phyloP scores from a whole-genome alignment of 2,113 vertebrate genomes.

The Neodontobutis hainanensis region DNA sequence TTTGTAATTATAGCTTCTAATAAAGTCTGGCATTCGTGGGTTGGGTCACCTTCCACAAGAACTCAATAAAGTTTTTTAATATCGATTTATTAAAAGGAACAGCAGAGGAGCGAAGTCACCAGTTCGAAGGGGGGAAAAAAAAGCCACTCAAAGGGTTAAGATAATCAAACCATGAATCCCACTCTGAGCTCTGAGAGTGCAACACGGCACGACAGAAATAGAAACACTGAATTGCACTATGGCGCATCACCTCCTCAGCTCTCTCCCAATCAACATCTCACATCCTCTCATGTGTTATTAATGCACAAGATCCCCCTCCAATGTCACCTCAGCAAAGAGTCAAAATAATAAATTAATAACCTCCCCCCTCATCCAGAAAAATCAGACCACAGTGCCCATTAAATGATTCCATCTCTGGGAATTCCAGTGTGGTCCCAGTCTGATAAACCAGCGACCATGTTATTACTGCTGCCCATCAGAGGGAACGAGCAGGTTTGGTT shows the following conservation, averaged over 20 bases:
- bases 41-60: slow-evolving; percentile 43
- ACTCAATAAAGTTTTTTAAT: slow-evolving; percentile 6
- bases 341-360: slow-evolving; percentile 52
- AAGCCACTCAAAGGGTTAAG: slow-evolving; percentile 24
- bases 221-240: slow-evolving; percentile 40
- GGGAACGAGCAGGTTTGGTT: not conserved
- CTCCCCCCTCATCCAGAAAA: slow-evolving; percentile 27
- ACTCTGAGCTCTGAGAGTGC: slow-evolving; percentile 22
- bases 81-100: slow-evolving; percentile 31
- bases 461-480: slow-evolving; percentile 54
- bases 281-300: slow-evolving; percentile 64
- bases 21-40: slow-evolving; percentile 31
- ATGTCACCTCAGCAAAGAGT: slow-evolving; percentile 52
- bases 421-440: slow-evolving; percentile 41
- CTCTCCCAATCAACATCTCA: slow-evolving; percentile 53
- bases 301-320: slow-evolving; percentile 56
- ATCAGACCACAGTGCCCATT: slow-evolving; percentile 52
- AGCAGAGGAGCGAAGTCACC: not conserved
- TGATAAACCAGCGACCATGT: slow-evolving; percentile 53
- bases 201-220: slow-evolving; percentile 47
- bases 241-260: slow-evolving; percentile 43
- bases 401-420: slow-evolving; percentile 65
- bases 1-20: slow-evolving; percentile 54
- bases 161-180: slow-evolving; percentile 62
- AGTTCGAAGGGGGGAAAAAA: slow-evolving; percentile 15